Base-by-base conservation (phyloP, 2,888 invertebrate genomes). In the Acanthoscelides obtectus region DNA sequence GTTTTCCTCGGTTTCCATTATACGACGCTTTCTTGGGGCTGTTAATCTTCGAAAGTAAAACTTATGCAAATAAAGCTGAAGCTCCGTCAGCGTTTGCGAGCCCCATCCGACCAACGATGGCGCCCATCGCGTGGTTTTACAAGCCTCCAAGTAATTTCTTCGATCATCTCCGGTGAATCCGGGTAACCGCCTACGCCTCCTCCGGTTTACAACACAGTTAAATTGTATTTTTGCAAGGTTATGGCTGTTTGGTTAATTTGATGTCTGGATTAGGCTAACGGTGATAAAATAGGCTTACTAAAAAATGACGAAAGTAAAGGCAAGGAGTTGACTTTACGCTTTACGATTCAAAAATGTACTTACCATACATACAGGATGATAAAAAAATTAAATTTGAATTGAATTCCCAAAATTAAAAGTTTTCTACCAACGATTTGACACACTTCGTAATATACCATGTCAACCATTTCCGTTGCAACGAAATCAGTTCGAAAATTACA, bases 41-140 rank as follows among this genome's bases (percentile, higher is more conserved):
- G 84, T 85, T 85, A 85, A 85, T 85, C 84, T 84, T 83, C 83
- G 83, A 83, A 84, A 84, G 84, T 85, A 84, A 85, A 85, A 85
- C 84, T 85, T 85, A 85, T 85, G 85, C 85, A 85, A 85, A 85
- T 84, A 84, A 84, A 83, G 79, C 83, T 81, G 83, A n/a, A 17
- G 5, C 45, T 45, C 45, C 45, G 17, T 45, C 45, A 45, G 45
- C 45, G n/a, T n/a, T n/a, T n/a, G n/a, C n/a, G n/a, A n/a, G n/a
- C 17, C 45, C 17, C 45, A 1, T 6, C 45, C 5, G 45, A 12
- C 12, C 45, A 45, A 1, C 8, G n/a, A n/a, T n/a, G 17, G 45
- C 45, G 45, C 45, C 45, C 45, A 45, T 83, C 83, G 83, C 83
- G 83, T 85, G 84, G 85, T 85, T 85, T 84, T 85, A 85, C 85